Base-by-base conservation (phyloP, 1,140 invertebrate genomes). In the Ridgeia piscesae region DNA sequence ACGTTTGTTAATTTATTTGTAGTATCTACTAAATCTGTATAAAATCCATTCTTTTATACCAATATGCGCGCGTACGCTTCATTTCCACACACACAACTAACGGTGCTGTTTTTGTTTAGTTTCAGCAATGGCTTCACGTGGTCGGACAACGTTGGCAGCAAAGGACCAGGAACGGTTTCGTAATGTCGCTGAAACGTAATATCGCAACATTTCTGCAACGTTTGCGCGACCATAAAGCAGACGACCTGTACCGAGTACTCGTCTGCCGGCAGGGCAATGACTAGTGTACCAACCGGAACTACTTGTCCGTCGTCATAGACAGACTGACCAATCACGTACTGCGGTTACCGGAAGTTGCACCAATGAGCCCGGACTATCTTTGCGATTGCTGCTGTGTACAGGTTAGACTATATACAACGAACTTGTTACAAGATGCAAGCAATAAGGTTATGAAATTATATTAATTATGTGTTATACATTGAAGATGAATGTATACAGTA, bases 71-170 rank as follows among this genome's bases (percentile, higher is more conserved):
- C 58, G 58, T 31, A 21, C 27, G 58, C 27, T 9, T 77, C 2
- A 21, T 31, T 77, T 77, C 27, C 27, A 77, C 58, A 14, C 58
- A 77, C 27, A 77, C 27, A 2, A 77, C 27, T 77, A 77, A 21
- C 58, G 4, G 27, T 77, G 14, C 27, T 77, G 58, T 77, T 17
- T 77, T 77, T 77, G 58, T 77, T 77, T 77, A 77, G 58, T 77
- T 77, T 77, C 58, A 77, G 58, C 58, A 77, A 77, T 77, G 58
- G 58, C 58, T 77, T 77, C 58, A 77, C 58, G 58, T 77, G 58
- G 58, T 77, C 58, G 2, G 58, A 77, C 6, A 14, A 9, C 0
- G 27, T 4, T 0, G 58, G 58, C 14, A 77, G 0, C 58, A 77
- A 77, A 77, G 58, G 58, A 17, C 27, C 58, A 2, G 58, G 58